Conservation (phyloP, 1,140 invertebrate species). For the Delia radicum region DNA sequence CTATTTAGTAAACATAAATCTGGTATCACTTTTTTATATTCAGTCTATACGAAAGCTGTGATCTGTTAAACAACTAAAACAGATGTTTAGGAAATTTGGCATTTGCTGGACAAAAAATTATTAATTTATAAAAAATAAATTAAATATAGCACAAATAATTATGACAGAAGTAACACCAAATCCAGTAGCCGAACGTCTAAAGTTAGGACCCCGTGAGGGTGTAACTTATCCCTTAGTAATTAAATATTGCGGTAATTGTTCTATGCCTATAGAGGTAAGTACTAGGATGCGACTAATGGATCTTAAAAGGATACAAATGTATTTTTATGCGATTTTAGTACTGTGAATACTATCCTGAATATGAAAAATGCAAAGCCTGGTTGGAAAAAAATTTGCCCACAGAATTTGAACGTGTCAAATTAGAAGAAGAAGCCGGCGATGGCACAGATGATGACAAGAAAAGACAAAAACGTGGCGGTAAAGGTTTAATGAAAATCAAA, state of each 20-base stretch:
- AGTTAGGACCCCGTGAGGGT: slow-evolving; percentile 50
- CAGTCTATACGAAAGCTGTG: not conserved
- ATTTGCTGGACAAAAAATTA: too few species aligned
- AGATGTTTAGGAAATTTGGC: not conserved
- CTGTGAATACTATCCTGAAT: slow-evolving; percentile 97
- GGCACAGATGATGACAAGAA: slow-evolving; percentile 86
- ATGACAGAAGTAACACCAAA: slow-evolving; percentile 28
- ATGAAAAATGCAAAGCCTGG: slow-evolving; percentile 97
- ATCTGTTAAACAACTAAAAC: not conserved
- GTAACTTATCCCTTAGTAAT: slow-evolving; percentile 83
- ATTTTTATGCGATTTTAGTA: slow-evolving; percentile 68
- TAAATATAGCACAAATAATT: slow-evolving; percentile 13
- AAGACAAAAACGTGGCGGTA: slow-evolving; percentile 85
- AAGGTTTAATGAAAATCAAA: slow-evolving; percentile 84
- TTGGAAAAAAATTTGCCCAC: slow-evolving; percentile 90
- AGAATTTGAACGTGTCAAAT: slow-evolving; percentile 82
- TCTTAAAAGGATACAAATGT: slow-evolving; percentile 1
- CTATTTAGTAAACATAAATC: too few species aligned
- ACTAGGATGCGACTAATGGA: not conserved
- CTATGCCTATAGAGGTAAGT: slow-evolving; percentile 79
- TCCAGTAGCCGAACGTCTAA: slow-evolving; percentile 43
- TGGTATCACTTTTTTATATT: too few species aligned
- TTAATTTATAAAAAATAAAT: not conserved
- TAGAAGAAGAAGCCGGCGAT: slow-evolving; percentile 61
- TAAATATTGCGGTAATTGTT: slow-evolving; percentile 92